A percentile compares a stretch with the other conserved stretches of the same genome.
These are phyloP conservation scores for Belonocnema kinseyi DNA, from an alignment of 1,140 invertebrate species.

Conservation along the genomic window DNA sequence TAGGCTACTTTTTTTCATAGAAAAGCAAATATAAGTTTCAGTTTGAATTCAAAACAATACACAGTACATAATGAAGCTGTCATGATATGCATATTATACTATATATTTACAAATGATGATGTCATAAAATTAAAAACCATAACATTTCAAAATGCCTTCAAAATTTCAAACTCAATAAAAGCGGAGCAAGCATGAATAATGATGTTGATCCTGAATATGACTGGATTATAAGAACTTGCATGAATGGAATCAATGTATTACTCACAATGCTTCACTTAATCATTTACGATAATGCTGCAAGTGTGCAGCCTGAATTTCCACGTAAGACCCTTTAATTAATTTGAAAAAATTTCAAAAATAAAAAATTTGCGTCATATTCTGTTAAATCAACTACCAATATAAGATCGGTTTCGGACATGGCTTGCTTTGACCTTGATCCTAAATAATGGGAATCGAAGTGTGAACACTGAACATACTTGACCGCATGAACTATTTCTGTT, in stretches of 20 bases:
- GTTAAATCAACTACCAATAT: too few species aligned
- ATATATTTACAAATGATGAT: neutral
- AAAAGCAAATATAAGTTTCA: too few species aligned
- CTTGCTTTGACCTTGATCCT: too few species aligned
- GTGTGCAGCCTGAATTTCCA: constrained; percentile 45
- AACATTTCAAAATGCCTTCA: neutral
- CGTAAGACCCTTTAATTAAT: constrained; percentile 48
- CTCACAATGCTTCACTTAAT: constrained; percentile 64
- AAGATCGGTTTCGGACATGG: too few species aligned
- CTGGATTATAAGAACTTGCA: constrained; percentile 62
- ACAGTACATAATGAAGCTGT: too few species aligned
- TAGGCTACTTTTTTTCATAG: too few species aligned
- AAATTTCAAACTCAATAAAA: constrained; percentile 24
- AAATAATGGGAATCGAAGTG: too few species aligned
- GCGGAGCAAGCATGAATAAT: constrained; percentile 21
- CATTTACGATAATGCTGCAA: constrained; percentile 56
- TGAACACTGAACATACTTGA: too few species aligned
- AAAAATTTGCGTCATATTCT: neutral
- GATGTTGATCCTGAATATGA: constrained; percentile 61
- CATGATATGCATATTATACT: too few species aligned
- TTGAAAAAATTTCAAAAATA: neutral
- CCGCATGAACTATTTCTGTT: too few species aligned
- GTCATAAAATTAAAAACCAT: too few species aligned
- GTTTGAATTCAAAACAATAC: too few species aligned
- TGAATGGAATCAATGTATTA: constrained; percentile 63